Evolutionary conservation across 2,113 vertebrate genomes (phyloP).

Genomic region (Megaleporinus macrocephalus): DNA sequence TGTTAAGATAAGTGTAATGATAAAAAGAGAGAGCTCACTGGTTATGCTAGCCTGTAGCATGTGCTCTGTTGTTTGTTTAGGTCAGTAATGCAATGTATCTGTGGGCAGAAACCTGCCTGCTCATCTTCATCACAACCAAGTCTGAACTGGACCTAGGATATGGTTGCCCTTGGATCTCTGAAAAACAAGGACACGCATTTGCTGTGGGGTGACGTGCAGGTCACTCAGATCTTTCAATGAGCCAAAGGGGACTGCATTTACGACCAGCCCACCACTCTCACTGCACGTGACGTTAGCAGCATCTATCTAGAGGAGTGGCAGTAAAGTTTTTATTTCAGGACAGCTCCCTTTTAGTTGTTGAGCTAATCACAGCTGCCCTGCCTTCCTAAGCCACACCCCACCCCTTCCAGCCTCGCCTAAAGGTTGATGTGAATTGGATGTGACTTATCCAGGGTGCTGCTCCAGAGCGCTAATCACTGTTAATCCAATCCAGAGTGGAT

Average conservation of each 20-base stretch:
- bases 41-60: not conserved
- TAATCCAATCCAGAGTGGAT: conserved; percentile 79
- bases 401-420: not conserved
- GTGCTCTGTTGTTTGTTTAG: conserved; percentile 11
- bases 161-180: conserved; percentile 19
- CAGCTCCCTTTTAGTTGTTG: conserved; percentile 3
- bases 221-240: not conserved
- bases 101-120: not conserved
- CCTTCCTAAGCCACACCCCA: not conserved
- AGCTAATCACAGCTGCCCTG: not conserved
- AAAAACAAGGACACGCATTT: conserved; percentile 4
- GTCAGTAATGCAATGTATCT: not conserved
- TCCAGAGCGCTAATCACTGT: conserved; percentile 71
- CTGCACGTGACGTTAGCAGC: not conserved
- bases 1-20: not conserved
- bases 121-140: conserved; percentile 2
- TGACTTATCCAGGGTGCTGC: conserved; percentile 79
- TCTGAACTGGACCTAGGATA: not conserved
- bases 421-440: conserved; percentile 69
- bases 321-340: not conserved
- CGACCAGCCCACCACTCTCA: not conserved
- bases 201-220: not conserved
- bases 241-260: not conserved
- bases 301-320: not conserved
- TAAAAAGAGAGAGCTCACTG: not conserved